Conservation (phyloP, 2,113 vertebrate species). For the Danio rerio region DNA sequence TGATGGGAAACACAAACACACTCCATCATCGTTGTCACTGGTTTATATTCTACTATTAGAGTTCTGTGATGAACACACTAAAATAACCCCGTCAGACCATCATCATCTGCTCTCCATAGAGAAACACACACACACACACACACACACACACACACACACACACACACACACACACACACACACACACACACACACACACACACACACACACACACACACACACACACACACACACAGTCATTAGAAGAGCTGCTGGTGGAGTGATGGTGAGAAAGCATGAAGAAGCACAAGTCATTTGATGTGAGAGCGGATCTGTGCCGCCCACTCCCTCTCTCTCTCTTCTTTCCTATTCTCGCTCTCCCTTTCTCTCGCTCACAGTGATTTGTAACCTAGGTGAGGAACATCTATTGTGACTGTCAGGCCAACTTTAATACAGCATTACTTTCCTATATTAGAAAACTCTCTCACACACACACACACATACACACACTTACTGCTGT, state of each 20-base stretch:
- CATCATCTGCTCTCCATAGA: background rate
- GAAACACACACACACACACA: conserved; percentile 3
- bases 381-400: conserved; percentile 69
- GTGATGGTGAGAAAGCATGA: conserved; percentile 58
- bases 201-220: background rate
- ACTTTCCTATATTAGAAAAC: conserved; percentile 67
- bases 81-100: conserved; percentile 30
- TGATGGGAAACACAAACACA: too few species aligned
- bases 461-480: conserved; percentile 13
- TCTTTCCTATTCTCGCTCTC: too few species aligned
- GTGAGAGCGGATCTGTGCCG: conserved; percentile 65
- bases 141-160: conserved; percentile 40
- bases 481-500: background rate
- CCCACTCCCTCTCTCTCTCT: conserved; percentile 25
- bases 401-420: conserved; percentile 71
- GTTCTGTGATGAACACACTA: background rate
- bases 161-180: conserved; percentile 42
- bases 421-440: conserved; percentile 67
- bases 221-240: conserved; percentile 45
- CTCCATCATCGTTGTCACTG: background rate
- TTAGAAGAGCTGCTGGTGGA: conserved; percentile 47
- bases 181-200: conserved; percentile 38
- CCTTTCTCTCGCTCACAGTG: conserved; percentile 55
- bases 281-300: conserved; percentile 62
- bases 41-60: background rate